Evolutionary conservation across 2,888 invertebrate species (phyloP).

Genomic region (Petrolisthes manimaculis): DNA sequence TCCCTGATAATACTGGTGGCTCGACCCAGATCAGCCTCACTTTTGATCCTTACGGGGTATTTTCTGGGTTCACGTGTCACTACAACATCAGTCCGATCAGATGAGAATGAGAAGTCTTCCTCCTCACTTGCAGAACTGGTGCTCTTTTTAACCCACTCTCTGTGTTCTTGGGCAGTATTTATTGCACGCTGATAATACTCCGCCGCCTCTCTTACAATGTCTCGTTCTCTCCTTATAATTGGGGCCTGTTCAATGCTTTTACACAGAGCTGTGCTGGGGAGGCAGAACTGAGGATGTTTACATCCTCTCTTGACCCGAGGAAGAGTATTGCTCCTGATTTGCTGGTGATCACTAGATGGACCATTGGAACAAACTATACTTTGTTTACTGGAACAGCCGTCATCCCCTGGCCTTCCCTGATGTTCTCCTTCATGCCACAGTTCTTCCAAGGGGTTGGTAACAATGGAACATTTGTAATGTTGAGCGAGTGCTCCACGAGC

Average conservation of each 20-base stretch:
- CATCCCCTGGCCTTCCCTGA: slow-evolving; percentile 26
- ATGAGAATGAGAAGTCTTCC: slow-evolving; percentile 43
- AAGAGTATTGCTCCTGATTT: slow-evolving; percentile 25
- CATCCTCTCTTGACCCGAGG: slow-evolving; percentile 29
- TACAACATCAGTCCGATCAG: slow-evolving; percentile 21
- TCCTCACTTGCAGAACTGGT: slow-evolving; percentile 40
- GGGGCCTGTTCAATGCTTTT: slow-evolving; percentile 7
- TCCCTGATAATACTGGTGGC: slow-evolving; percentile 61
- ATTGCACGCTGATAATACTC: slow-evolving; percentile 51
- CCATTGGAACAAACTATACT: slow-evolving; percentile 42
- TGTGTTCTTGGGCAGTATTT: slow-evolving; percentile 30
- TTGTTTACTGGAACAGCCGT: slow-evolving; percentile 30
- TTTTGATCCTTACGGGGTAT: slow-evolving; percentile 54
- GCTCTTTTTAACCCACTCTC: slow-evolving; percentile 35
- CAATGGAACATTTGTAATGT: slow-evolving; percentile 46
- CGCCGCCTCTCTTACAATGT: slow-evolving; percentile 52
- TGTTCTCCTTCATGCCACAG: slow-evolving; percentile 51
- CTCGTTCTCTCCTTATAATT: slow-evolving; percentile 35
- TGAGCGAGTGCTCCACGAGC: slow-evolving; percentile 29
- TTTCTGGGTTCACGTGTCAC: slow-evolving; percentile 52
- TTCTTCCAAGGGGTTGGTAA: slow-evolving; percentile 62
- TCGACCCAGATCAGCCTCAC: slow-evolving; percentile 59
- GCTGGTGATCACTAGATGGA: background rate
- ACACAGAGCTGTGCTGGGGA: slow-evolving; percentile 33
- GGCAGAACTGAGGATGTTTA: slow-evolving; percentile 27